Base-by-base conservation (phyloP, 2,797 vertebrate species). In the Artibeus lituratus region DNA sequence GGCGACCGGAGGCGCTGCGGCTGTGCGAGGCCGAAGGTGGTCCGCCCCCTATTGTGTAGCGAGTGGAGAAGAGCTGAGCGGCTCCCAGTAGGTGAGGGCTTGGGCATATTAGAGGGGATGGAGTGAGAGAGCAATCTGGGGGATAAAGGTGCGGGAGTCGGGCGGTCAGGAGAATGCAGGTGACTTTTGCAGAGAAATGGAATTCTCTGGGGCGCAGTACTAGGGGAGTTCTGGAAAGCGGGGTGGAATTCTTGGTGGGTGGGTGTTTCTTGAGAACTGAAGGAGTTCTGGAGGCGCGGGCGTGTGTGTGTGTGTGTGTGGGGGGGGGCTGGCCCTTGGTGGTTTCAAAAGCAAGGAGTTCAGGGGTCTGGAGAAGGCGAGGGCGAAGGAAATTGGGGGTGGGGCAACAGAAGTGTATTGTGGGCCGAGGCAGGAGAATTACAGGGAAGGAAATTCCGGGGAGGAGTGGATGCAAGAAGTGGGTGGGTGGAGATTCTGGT, bases 31-130 rank as follows among this genome's bases (percentile, higher is more conserved):
- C 89, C 26, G 89, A 95, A 96, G 95, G 96, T 77, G 87, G 92
- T 32, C 96, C 97, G 97, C 97, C 97, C 95, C 97, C 98, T 95
- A 97, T 97, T 97, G 97, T 97, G 97, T 97, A 21, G 93, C 93
- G 42, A 69, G 39, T 39, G 44, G 92, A 96, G 92, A 73, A 65
- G 83, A 96, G 88, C 95, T 6, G 24, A 87, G 96, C 95, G 1
- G 89, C 10, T 91, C 47, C 10, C 77, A 93, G 97, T 93, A 97
- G 97, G 97, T 97, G 96, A 97, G 97, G 92, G 94, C 74, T 73
- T 93, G 93, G 89, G 87, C 53, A 77, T 76, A n/a, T 51, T 77
- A 72, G 91, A 15, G 88, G 55, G 26, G 42, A 37, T 69, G 69
- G 59, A 77, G 78, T 42, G 67, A 95, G 86, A 96, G 94, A 49